These are phyloP conservation scores for Trichonephila clavata DNA, from an alignment of 1,140 invertebrate species.

Conservation along the genomic window DNA sequence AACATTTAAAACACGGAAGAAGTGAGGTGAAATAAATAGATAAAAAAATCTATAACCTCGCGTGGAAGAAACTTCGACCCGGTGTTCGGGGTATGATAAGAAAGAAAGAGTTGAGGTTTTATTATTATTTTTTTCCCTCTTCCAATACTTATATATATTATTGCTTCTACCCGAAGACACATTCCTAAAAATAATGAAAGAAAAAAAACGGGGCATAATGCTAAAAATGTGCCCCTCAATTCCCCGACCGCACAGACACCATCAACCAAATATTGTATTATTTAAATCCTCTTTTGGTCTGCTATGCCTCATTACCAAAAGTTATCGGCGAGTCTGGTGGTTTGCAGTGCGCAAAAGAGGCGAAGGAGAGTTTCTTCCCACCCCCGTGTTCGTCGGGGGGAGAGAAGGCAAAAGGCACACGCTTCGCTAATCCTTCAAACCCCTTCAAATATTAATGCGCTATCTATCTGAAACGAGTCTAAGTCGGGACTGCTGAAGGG, in stretches of 20 bases:
- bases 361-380: conserved; percentile 9
- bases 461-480: conserved; percentile 69
- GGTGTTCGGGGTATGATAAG: conserved; percentile 68
- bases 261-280: conserved; percentile 74
- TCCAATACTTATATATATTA: background rate
- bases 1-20: conserved; percentile 36
- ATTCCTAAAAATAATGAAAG: conserved; percentile 26
- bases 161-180: background rate
- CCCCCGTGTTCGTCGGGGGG: background rate
- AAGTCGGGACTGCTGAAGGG: conserved; percentile 35
- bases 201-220: background rate
- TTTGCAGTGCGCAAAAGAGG: conserved; percentile 48
- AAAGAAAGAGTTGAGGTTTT: conserved; percentile 60
- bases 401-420: conserved; percentile 55
- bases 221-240: conserved; percentile 44
- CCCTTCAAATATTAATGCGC: conserved; percentile 75
- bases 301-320: conserved; percentile 71
- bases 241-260: conserved; percentile 63
- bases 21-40: background rate
- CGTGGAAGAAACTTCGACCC: conserved; percentile 21
- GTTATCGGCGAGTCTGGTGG: conserved; percentile 70
- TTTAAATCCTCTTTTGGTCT: conserved; percentile 76
- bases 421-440: conserved; percentile 75
- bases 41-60: background rate
- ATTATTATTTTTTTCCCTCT: background rate